These are phyloP conservation scores for Trichoplax adhaerens DNA, from an alignment of 37 sponge, comb jelly and placozoan species.

Conservation along the genomic window DNA sequence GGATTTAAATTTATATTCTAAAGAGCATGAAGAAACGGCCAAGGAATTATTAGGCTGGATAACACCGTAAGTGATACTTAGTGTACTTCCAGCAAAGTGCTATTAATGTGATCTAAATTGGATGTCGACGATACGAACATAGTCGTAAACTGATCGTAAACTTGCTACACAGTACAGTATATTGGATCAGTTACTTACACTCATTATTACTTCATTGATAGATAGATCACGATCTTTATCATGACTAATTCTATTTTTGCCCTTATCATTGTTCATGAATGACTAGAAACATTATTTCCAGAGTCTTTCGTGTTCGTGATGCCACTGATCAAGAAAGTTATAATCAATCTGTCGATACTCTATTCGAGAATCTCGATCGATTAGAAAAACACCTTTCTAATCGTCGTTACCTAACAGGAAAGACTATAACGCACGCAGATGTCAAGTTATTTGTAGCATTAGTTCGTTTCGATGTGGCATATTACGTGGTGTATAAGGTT, in stretches of 20 bases:
- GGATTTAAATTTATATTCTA: slow-evolving; percentile 59
- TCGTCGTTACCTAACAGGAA: slow-evolving; percentile 64
- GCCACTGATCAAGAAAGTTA: slow-evolving; percentile 75
- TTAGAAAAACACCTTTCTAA: slow-evolving; percentile 52
- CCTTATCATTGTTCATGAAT: too few species aligned
- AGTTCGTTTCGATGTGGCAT: slow-evolving; percentile 75
- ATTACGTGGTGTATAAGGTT: slow-evolving; percentile 79
- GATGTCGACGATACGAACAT: too few species aligned
- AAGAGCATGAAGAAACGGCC: slow-evolving; percentile 35
- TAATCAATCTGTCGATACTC: slow-evolving; percentile 44
- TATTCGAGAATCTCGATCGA: slow-evolving; percentile 67
- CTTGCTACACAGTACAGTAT: too few species aligned
- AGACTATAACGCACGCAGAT: slow-evolving; percentile 74
- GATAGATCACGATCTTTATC: too few species aligned
- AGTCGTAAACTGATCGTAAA: too few species aligned
- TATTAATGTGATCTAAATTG: too few species aligned
- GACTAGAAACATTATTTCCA: slow-evolving; percentile 62
- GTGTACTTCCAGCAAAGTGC: not conserved
- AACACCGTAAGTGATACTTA: slow-evolving; percentile 36
- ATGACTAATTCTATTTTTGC: too few species aligned
- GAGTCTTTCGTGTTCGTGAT: slow-evolving; percentile 72
- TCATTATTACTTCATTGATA: too few species aligned
- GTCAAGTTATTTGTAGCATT: slow-evolving; percentile 73
- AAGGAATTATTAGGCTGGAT: slow-evolving; percentile 71
- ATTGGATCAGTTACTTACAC: too few species aligned